Evolutionary conservation across 2,113 vertebrate genomes (phyloP).

Genomic region (Caranx ignobilis): DNA sequence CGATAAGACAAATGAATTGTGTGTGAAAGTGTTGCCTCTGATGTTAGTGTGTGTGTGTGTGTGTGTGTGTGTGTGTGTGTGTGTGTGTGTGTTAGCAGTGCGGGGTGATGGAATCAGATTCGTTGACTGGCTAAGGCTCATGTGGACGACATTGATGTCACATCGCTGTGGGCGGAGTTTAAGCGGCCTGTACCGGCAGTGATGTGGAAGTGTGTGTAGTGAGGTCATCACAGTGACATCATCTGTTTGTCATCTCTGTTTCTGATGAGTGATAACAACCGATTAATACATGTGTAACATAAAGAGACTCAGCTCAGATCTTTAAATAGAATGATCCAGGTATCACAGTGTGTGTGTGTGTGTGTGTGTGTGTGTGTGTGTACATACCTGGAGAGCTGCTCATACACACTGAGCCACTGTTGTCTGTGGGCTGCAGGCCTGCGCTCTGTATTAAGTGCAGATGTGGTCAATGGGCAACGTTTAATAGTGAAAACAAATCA

Average conservation of each 20-base stretch:
- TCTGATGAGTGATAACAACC: too few species aligned
- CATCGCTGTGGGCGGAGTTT: background rate
- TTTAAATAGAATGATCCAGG: too few species aligned
- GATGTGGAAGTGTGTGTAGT: background rate
- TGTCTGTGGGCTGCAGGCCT: background rate
- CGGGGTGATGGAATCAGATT: slow-evolving; percentile 3
- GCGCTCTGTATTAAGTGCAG: background rate
- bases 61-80: background rate
- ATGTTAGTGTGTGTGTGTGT: slow-evolving; percentile 11
- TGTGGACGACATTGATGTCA: too few species aligned
- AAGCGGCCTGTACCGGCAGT: background rate
- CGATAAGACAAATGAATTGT: slow-evolving; percentile 4
- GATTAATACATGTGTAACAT: too few species aligned
- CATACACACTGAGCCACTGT: background rate
- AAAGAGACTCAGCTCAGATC: too few species aligned
- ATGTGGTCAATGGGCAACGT: background rate
- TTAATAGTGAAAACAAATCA: background rate
- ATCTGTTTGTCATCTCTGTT: background rate
- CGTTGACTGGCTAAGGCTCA: background rate
- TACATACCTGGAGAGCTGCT: background rate
- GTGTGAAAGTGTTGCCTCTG: slow-evolving; percentile 11
- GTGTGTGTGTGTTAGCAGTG: background rate
- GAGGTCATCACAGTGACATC: background rate
- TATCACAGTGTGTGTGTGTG: too few species aligned
- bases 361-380: too few species aligned